Percentiles rank a stretch among this genome's conserved stretches.
Evolutionary conservation across 1,140 invertebrate genomes (phyloP).

Genomic region (Zophobas atratus): DNA sequence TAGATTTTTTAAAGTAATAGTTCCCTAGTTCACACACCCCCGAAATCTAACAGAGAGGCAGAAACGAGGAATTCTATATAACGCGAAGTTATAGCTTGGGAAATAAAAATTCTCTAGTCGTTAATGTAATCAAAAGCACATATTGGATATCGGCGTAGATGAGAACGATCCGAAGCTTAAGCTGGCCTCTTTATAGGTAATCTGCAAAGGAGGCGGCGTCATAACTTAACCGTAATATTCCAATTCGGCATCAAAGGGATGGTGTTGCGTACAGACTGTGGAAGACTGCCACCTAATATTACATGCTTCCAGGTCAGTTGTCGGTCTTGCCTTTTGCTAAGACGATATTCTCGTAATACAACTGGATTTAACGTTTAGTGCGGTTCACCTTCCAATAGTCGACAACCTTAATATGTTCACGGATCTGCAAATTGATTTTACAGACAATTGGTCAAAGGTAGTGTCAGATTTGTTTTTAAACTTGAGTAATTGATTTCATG

Average conservation of each 20-base stretch:
- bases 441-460: too few relatives aligned
- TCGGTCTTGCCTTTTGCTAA: constrained; percentile 11
- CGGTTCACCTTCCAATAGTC: not conserved
- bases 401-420: too few relatives aligned
- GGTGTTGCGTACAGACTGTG: constrained; percentile 20
- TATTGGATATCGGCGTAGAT: not conserved
- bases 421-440: too few relatives aligned
- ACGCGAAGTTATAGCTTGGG: not conserved
- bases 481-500: too few relatives aligned
- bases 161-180: constrained; percentile 5
- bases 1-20: too few relatives aligned
- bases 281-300: constrained; percentile 33
- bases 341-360: not conserved
- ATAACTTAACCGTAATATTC: constrained; percentile 25
- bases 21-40: too few relatives aligned
- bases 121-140: constrained; percentile 12
- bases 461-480: too few relatives aligned
- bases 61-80: not conserved
- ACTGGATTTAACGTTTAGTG: not conserved
- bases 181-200: constrained; percentile 34
- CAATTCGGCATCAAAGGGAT: constrained; percentile 33
- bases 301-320: constrained; percentile 14
- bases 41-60: too few relatives aligned
- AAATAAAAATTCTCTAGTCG: not conserved
- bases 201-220: constrained; percentile 35